Evolutionary conservation across 2,797 vertebrate species (phyloP), one percentile per base, ranked within the genome.

Genomic region (Phoxinus dragarum): DNA sequence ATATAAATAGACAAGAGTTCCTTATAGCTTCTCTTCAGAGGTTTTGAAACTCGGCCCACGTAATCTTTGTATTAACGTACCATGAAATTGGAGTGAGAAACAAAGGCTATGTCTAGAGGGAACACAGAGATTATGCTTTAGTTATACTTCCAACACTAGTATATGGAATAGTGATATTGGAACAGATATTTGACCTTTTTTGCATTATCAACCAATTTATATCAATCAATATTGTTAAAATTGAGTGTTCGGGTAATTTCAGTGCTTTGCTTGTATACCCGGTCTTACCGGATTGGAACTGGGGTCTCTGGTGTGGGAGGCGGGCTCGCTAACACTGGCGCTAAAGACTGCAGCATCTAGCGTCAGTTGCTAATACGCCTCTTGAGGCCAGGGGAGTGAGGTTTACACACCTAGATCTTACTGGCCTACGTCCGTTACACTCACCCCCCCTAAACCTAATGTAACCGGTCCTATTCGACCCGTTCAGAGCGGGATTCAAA

Each of bases 21-120:
- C 34, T 66, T 61, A 34, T 12, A 79, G 17, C n/a, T 47, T 66
- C n/a, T 59, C 23, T 61, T 42, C 36, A 42, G 76, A 44, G 76
- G 76, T 78, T 78, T 78, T 78, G 23, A 78, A 61, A 61, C 34
- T 75, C 31, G 36, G 10, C 73, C 31, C 34, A 54, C 34, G 3
- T 23, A 76, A n/a, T 76, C 19, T 56, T 54, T 1, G 10, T 38
- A 47, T 47, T 49, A 27, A 47, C 6, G 7, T 31, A 54, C 10
- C 23, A 40, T 8, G 36, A 59, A 40, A 40, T 17, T 5, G 52
- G 14, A 17, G 36, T 27, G 36, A 42, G 36, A 61, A 14, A 61
- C 54, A 77, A 77, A 77, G 21, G 47, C 14, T 49, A 49, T 0
- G 47, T 16, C 14, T 16, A 49, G 47, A 61, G 1, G 6, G 34